Percentiles rank a stretch among this genome's conserved stretches.
Evolutionary conservation across 1,140 invertebrate genomes (phyloP).

Genomic region (Capitella teleta): DNA sequence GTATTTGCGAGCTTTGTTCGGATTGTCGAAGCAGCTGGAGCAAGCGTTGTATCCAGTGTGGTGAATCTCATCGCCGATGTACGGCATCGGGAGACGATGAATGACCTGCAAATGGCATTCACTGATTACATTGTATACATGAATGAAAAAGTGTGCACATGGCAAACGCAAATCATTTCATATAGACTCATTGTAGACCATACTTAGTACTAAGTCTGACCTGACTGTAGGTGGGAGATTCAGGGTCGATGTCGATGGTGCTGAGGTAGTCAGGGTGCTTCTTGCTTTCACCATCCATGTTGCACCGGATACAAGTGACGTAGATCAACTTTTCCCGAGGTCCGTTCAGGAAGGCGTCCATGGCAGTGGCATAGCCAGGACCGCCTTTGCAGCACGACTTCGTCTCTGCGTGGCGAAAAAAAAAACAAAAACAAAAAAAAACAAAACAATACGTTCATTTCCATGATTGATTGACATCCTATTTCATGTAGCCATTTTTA

Average conservation of each 20-base stretch:
- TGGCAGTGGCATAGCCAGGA: conserved; percentile 47
- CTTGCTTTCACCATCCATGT: conserved; percentile 18
- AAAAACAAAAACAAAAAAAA: too few species aligned
- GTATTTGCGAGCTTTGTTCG: conserved; percentile 56
- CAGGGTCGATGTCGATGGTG: conserved; percentile 81
- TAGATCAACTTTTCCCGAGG: conserved; percentile 75
- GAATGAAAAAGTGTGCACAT: background rate
- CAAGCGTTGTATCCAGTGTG: conserved; percentile 95
- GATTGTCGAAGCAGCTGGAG: conserved; percentile 68
- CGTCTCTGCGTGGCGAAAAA: too few species aligned
- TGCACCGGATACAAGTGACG: conserved; percentile 64
- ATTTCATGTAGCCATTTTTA: too few species aligned
- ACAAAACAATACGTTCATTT: too few species aligned
- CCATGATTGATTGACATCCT: too few species aligned
- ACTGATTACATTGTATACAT: background rate
- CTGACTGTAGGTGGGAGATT: conserved; percentile 72
- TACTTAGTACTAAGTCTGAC: too few species aligned
- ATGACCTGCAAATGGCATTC: conserved; percentile 57
- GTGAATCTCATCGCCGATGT: conserved; percentile 78
- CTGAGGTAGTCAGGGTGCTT: conserved; percentile 72
- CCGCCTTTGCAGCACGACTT: conserved; percentile 16
- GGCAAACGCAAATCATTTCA: background rate
- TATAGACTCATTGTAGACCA: too few species aligned
- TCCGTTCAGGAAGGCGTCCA: conserved; percentile 66
- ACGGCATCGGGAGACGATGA: conserved; percentile 65